These are phyloP conservation scores for Tachysurus vachellii DNA, from an alignment of 2,113 vertebrate genomes.

Conservation along the genomic window DNA sequence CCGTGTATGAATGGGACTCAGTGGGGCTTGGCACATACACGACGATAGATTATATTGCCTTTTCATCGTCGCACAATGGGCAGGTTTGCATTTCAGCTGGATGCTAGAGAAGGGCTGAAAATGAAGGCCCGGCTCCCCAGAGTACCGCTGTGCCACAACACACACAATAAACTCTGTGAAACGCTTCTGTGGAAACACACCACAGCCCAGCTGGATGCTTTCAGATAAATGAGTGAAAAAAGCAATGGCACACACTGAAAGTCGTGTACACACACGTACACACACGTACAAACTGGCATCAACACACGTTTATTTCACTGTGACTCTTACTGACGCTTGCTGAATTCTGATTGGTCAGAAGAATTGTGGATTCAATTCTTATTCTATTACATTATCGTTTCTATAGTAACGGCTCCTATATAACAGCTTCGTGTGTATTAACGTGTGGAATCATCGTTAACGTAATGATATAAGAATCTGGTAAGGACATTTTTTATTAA, in stretches of 20 bases:
- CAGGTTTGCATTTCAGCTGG: constrained; percentile 65
- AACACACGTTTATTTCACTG: not conserved
- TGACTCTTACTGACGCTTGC: not conserved
- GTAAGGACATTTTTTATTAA: not conserved
- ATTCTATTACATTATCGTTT: not conserved
- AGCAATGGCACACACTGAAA: not conserved
- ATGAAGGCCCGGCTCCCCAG: constrained; percentile 59
- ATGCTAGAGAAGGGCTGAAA: constrained; percentile 56
- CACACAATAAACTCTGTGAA: constrained; percentile 62
- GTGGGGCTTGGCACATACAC: constrained; percentile 58
- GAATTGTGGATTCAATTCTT: not conserved
- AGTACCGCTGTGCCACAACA: constrained; percentile 56
- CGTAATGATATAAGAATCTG: not conserved
- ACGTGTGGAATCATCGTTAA: not conserved
- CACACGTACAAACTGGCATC: not conserved
- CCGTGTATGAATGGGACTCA: constrained; percentile 65
- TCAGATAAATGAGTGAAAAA: constrained; percentile 35
- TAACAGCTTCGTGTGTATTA: not conserved
- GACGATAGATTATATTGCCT: constrained; percentile 66
- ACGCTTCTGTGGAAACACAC: constrained; percentile 28
- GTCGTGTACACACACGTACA: not conserved
- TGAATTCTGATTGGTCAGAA: constrained; percentile 10
- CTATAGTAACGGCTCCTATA: not conserved
- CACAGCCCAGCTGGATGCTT: constrained; percentile 18
- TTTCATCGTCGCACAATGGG: constrained; percentile 70